phyloP scores from a whole-genome alignment of 2,888 invertebrate species.

The Polietes domitor region DNA sequence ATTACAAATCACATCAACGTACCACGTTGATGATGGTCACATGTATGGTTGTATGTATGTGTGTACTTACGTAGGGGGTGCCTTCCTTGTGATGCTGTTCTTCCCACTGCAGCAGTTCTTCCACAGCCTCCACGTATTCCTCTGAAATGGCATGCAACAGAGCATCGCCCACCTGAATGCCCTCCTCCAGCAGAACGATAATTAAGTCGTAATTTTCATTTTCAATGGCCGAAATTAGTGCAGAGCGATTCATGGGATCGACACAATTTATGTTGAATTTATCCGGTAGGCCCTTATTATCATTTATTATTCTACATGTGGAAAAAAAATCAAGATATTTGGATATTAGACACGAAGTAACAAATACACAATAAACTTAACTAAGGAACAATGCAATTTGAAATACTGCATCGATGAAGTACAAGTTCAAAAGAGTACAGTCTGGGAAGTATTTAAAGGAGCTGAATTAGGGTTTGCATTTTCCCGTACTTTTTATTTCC shows the following conservation, averaged over 20 bases:
- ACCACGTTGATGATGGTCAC: neutral
- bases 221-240: conserved; percentile 96
- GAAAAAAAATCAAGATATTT: neutral
- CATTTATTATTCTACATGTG: conserved; percentile 84
- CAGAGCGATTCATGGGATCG: conserved; percentile 96
- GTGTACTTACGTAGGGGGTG: conserved; percentile 88
- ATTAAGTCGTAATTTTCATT: conserved; percentile 98
- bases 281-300: conserved; percentile 85
- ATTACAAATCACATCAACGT: neutral
- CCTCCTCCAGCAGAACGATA: conserved; percentile 88
- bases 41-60: neutral
- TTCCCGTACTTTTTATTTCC: too few species aligned
- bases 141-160: conserved; percentile 98
- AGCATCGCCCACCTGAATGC: conserved; percentile 94
- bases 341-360: too few species aligned
- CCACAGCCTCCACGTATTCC: conserved; percentile 98
- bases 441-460: too few species aligned
- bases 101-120: conserved; percentile 94
- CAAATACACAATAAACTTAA: neutral
- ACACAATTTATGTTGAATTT: conserved; percentile 95
- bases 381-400: too few species aligned
- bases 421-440: too few species aligned
- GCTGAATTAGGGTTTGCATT: too few species aligned
- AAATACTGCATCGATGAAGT: too few species aligned
- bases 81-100: conserved; percentile 89